Base-by-base conservation (phyloP, 2,888 invertebrate genomes). In the Philopedon plagiatum region DNA sequence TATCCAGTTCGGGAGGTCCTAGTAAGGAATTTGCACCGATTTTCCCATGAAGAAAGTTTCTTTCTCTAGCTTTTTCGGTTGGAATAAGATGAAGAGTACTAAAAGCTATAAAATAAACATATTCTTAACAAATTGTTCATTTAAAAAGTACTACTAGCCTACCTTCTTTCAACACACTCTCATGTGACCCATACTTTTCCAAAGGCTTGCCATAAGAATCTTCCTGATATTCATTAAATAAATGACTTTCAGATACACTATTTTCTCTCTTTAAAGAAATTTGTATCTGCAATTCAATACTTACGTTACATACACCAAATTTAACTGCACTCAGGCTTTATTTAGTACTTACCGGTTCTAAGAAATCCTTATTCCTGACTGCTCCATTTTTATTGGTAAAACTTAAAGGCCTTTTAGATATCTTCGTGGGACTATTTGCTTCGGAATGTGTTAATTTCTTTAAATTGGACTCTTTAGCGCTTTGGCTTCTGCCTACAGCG, bases 1-100 rank as follows among this genome's bases (percentile, higher is more conserved):
- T 92, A 79, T 94, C 93, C 67, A 98, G 87, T 83, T 98, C 97
- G 15, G 91, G 90, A 1, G 93, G 90, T 0, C 97, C 97, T 49
- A 97, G 86, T 44, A 97, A 85, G 0, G 95, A 93, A 81, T 92
- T 92, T 0, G 93, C 91, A 41, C 94, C 94, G 68, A 94, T 87
- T 78, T 93, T 89, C 44, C 95, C 95, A 82, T 93, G 93, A 2
- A 95, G 87, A 83, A 90, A 94, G 83, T 94, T 95, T 81, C 94
- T 91, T 86, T 94, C 92, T 79, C 94, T 87, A 26, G 94, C 95
- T 84, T 93, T 94, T 77, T 91, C 91, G 1, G 94, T 93, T 19
- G 95, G 94, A 82, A 95, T 94, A 73, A 94, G 89, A 84, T 94
- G 91, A 72, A 79, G 68, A 19, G 70, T 71, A 62, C 72, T 78